Conservation (phyloP, 2,797 vertebrate species). For the Xyrichtys novacula region DNA sequence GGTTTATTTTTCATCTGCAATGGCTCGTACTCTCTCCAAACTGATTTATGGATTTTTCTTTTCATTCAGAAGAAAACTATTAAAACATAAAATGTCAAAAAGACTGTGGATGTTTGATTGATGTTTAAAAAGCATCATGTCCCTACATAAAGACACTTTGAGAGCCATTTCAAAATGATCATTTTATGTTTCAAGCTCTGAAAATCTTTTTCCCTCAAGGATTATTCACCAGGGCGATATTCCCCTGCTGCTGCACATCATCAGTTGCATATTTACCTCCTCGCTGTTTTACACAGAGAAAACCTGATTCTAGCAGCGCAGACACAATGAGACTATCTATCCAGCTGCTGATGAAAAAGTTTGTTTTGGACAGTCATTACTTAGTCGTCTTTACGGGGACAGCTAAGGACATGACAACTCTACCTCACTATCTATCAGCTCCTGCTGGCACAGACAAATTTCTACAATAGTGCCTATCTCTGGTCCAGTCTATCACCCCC, state of each 20-base stretch:
- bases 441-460: background rate
- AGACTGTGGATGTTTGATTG: no score
- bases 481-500: slow-evolving; percentile 7
- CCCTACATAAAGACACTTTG: no score
- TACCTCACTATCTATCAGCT: slow-evolving; percentile 5
- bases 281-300: background rate
- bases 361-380: background rate
- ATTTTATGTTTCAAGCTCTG: background rate
- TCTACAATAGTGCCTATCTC: background rate
- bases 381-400: background rate
- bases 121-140: background rate
- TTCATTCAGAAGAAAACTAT: no score
- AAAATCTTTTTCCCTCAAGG: background rate
- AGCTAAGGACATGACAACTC: slow-evolving; percentile 11
- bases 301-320: background rate
- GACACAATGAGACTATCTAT: background rate
- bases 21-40: no score
- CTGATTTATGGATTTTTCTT: no score
- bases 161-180: no score
- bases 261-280: background rate
- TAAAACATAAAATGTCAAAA: background rate
- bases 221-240: background rate
- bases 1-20: no score
- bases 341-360: slow-evolving; percentile 6
- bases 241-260: background rate